Conservation (phyloP, 2,113 vertebrate species). For the Grus americana region DNA sequence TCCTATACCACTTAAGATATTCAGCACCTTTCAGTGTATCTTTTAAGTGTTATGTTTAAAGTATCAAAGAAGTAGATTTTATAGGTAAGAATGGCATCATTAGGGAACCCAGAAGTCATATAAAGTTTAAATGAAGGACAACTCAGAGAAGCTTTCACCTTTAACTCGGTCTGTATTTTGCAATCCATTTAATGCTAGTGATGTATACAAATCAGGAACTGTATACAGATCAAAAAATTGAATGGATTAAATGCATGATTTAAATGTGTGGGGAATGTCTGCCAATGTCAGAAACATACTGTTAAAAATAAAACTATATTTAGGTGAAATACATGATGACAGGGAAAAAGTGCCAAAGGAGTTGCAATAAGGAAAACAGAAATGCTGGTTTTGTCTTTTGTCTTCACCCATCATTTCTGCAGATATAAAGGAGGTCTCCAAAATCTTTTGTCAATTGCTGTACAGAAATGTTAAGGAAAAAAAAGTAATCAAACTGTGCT, state of each 20-base stretch:
- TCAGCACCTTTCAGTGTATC: neutral
- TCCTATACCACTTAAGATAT: neutral
- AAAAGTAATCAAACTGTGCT: neutral
- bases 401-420: neutral
- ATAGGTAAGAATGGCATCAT: neutral
- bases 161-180: neutral
- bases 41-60: conserved; percentile 46
- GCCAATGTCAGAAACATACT: neutral
- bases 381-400: neutral
- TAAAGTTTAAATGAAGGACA: neutral
- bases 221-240: neutral
- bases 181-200: neutral
- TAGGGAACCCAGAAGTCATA: neutral
- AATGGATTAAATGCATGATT: neutral
- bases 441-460: neutral
- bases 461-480: neutral
- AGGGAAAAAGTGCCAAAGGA: neutral
- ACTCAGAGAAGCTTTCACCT: neutral
- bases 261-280: neutral
- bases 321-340: neutral
- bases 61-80: conserved; percentile 37
- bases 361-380: neutral
- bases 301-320: neutral
- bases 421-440: neutral
- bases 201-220: neutral